Evolutionary conservation across 2,113 vertebrate genomes (phyloP), one percentile per base, ranked within the genome.

Genomic region (Hypocryptadius cinnamomeus): DNA sequence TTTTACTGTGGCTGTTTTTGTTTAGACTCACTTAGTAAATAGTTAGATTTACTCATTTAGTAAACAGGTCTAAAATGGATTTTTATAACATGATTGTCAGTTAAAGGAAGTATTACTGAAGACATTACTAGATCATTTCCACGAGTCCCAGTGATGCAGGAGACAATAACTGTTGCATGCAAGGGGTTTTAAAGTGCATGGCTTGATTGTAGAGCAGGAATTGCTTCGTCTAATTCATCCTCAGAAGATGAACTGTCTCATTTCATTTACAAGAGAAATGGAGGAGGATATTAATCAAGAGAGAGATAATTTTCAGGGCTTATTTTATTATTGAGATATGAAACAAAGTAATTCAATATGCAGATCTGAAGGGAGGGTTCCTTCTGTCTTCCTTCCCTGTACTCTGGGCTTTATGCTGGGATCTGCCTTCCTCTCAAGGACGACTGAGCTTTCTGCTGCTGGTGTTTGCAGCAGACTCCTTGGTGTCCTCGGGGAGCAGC

Each of bases 121-220:
- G 53, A 45, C 6, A 20, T 53, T 30, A 5, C 27, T 56, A 0
- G 39, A 11, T 53, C 2, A 22, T 61, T 86, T 72, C 48, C 17
- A 15, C 0, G 0, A 20, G 15, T 77, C 42, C 25, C 22, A 11
- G n/a, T 65, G 35, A n/a, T 37, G 5, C n/a, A 28, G 33, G 44
- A 78, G 35, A 37, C 51, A 44, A 2, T 48, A 83, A 30, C 5
- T 69, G 22, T 28, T 53, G 59, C 39, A 27, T 54, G 8, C 6
- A 4, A 10, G 79, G 6, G 13, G 5, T 18, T 92, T 88, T 74
- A 30, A 74, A 60, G 40, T 21, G 40, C 24, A 23, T n/a, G 39
- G 33, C 0, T 0, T 60, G 64, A 48, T 64, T 37, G n/a, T 84
- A 56, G 37, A 68, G 53, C 54, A 84, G 48, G 40, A 93, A n/a